Base-by-base conservation (phyloP, 2,888 invertebrate species). In the Folsomia candida region DNA sequence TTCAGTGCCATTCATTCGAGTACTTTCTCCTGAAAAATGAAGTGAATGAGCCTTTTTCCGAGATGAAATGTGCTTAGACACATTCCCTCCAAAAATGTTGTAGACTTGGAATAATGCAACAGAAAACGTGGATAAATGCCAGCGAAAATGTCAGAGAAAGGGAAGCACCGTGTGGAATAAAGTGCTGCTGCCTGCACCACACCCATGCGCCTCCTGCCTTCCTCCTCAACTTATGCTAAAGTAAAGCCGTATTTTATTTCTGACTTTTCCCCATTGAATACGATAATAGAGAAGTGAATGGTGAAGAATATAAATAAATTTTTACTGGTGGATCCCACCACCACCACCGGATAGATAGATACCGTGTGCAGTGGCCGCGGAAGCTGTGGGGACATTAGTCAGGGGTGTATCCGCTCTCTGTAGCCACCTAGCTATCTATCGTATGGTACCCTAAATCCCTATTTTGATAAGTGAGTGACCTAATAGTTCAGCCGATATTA, bases 231-330 rank as follows among this genome's bases (percentile, higher is more conserved):
- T 37, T 14, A 20, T 54, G 54, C 22, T 22, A 22, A 22, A 22
- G 4, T 18, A 54, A 54, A 22, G 4, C 20, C 54, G 54, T 54
- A 54, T 54, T 54, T 54, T 54, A 54, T 20, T 54, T 54, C 22
- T 54, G 54, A 54, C 54, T 54, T 54, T 54, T 54, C 54, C 54
- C 54, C n/a, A 54, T 54, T 54, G 54, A 54, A 54, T 54, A 54
- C 54, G 54, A 54, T 54, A 54, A 54, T 54, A 20, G 54, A 20
- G 20, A 22, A 22, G 54, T 54, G 54, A 54, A 54, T 54, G 54
- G 54, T 18, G 54, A 54, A 22, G 54, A 54, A 54, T 54, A 54
- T 54, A 54, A 54, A 54, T 54, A 54, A 54, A 9, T 6, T 54
- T 54, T 54, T 54, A 54, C 54, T 54, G 11, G 9, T 47, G 47